These are phyloP conservation scores for Drosophila barbarae DNA, from an alignment of 2,888 invertebrate genomes.

Conservation along the genomic window DNA sequence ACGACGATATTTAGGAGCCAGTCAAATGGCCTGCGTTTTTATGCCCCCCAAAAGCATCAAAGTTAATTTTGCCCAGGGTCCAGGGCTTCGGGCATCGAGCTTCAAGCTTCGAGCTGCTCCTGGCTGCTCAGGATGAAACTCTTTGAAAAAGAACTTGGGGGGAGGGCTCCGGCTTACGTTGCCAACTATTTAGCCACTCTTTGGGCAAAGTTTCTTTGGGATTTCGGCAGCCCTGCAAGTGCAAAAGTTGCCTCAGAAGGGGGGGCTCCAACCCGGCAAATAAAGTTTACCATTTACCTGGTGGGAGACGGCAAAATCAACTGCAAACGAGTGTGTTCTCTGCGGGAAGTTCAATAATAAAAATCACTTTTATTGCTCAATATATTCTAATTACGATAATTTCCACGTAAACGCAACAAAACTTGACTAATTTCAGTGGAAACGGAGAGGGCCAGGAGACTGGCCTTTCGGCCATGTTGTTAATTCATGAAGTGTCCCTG, in stretches of 20 bases:
- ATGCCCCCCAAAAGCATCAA: slow-evolving; percentile 46
- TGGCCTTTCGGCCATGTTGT: slow-evolving; percentile 39
- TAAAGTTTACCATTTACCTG: slow-evolving; percentile 38
- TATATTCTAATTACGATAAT: slow-evolving; percentile 78
- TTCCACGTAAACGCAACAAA: slow-evolving; percentile 70
- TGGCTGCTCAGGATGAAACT: slow-evolving; percentile 14
- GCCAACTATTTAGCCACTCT: slow-evolving; percentile 21
- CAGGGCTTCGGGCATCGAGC: slow-evolving; percentile 28
- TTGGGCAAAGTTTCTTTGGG: slow-evolving; percentile 10
- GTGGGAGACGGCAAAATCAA: slow-evolving; percentile 9
- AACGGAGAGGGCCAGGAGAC: neutral
- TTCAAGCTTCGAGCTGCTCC: neutral
- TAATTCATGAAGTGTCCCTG: slow-evolving; percentile 70
- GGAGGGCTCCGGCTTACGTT: neutral
- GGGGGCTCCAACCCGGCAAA: neutral
- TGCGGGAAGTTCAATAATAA: slow-evolving; percentile 63
- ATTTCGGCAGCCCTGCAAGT: slow-evolving; percentile 22
- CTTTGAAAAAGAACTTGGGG: slow-evolving; percentile 8
- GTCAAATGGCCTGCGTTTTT: slow-evolving; percentile 63
- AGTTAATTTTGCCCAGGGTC: slow-evolving; percentile 52
- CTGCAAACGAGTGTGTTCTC: slow-evolving; percentile 22
- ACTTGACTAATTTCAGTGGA: slow-evolving; percentile 69
- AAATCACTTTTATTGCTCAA: slow-evolving; percentile 78
- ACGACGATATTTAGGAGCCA: slow-evolving; percentile 53
- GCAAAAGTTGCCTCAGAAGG: slow-evolving; percentile 20